These are phyloP conservation scores for Rotaria socialis DNA, from an alignment of 2,888 invertebrate species.

Conservation along the genomic window DNA sequence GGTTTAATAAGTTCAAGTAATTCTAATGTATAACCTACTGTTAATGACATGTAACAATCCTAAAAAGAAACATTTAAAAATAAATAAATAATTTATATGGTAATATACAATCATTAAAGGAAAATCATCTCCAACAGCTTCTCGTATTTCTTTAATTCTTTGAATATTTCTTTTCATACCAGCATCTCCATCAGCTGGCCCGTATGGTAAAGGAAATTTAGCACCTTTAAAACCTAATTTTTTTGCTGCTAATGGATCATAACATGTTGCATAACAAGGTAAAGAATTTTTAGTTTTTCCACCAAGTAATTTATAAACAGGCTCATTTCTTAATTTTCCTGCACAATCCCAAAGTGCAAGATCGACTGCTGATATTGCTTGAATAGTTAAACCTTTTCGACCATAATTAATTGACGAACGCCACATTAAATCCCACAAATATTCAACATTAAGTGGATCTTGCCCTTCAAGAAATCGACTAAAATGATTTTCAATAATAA, in stretches of 20 bases:
- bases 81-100: neutral
- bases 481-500: slow-evolving; percentile 55
- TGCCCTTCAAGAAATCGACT: slow-evolving; percentile 56
- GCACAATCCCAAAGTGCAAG: slow-evolving; percentile 56
- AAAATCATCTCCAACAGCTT: slow-evolving; percentile 54
- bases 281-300: slow-evolving; percentile 55
- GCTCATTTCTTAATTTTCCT: slow-evolving; percentile 53
- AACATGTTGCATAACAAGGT: slow-evolving; percentile 55
- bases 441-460: slow-evolving; percentile 54
- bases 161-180: slow-evolving; percentile 54
- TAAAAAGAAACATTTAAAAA: neutral
- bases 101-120: slow-evolving; percentile 56
- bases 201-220: slow-evolving; percentile 54
- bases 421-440: slow-evolving; percentile 56
- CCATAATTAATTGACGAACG: slow-evolving; percentile 55
- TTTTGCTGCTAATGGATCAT: slow-evolving; percentile 54
- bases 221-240: slow-evolving; percentile 55
- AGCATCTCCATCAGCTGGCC: slow-evolving; percentile 54
- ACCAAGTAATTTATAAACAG: slow-evolving; percentile 55
- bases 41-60: slow-evolving; percentile 8
- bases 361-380: slow-evolving; percentile 56
- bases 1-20: slow-evolving; percentile 1
- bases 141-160: slow-evolving; percentile 53
- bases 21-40: neutral
- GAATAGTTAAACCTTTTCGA: slow-evolving; percentile 54